Evolutionary conservation across 2,113 vertebrate species (phyloP).

Genomic region (Hemiprocne comata): DNA sequence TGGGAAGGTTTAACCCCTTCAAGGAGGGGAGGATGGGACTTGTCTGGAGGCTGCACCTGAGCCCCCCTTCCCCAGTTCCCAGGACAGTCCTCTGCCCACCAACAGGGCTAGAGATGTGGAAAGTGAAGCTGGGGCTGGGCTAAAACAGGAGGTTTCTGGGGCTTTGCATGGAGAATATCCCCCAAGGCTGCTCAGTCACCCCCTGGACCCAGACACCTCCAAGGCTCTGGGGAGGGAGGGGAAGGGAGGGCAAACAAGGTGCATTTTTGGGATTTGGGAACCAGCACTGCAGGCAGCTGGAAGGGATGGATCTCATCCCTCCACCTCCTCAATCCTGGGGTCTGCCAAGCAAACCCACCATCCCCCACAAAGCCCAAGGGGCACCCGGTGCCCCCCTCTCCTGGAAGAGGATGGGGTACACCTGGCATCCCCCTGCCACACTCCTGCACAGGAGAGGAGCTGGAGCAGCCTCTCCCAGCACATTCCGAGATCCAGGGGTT

Average conservation of each 20-base stretch:
- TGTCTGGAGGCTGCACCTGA: neutral
- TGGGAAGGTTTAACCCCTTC: neutral
- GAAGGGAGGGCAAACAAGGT: neutral
- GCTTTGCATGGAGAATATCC: neutral
- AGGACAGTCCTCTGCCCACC: neutral
- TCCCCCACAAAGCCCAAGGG: neutral
- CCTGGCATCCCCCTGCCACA: neutral
- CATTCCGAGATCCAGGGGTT: neutral
- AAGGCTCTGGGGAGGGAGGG: neutral
- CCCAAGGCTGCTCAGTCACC: no score
- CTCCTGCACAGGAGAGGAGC: fast-evolving
- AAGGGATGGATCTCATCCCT: neutral
- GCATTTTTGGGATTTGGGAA: neutral
- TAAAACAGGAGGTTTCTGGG: neutral
- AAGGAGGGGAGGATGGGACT: neutral
- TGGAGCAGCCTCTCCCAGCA: neutral
- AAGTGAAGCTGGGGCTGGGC: neutral
- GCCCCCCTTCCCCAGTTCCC: neutral
- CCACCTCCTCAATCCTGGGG: neutral
- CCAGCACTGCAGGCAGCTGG: neutral
- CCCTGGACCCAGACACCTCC: neutral
- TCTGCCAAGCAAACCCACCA: neutral
- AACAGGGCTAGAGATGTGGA: neutral
- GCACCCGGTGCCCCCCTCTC: neutral
- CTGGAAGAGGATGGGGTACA: neutral